These are phyloP conservation scores for Hormaphis cornu DNA, from an alignment of 1,140 invertebrate genomes.

Conservation along the genomic window DNA sequence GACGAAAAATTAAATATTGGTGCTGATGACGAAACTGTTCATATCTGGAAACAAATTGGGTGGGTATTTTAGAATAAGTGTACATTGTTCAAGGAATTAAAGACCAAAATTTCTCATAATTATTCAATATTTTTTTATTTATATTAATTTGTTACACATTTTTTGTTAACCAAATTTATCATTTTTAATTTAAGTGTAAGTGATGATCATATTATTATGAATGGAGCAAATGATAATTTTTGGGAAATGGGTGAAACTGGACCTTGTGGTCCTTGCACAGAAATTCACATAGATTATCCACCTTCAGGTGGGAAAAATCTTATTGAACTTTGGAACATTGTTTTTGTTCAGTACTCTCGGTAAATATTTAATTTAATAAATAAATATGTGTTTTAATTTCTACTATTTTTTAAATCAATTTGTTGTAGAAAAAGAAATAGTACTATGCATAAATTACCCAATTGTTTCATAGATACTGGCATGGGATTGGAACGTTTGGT, in stretches of 20 bases:
- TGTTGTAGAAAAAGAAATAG: conserved; percentile 50
- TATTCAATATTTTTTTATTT: conserved; percentile 34
- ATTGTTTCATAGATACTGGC: conserved; percentile 75
- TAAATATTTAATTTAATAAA: not conserved
- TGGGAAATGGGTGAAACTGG: conserved; percentile 58
- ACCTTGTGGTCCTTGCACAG: conserved; percentile 56
- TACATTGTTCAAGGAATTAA: too few relatives aligned
- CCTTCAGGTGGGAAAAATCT: conserved; percentile 37
- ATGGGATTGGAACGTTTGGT: conserved; percentile 81
- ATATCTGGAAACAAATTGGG: conserved; percentile 81
- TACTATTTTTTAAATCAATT: not conserved
- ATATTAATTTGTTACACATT: conserved; percentile 10
- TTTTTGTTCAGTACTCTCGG: conserved; percentile 48
- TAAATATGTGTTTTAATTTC: not conserved
- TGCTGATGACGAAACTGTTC: conserved; percentile 74
- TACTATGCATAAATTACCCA: conserved; percentile 38
- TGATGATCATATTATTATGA: conserved; percentile 61
- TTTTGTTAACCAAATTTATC: conserved; percentile 34
- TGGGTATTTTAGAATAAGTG: conserved; percentile 44
- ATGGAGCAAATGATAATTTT: conserved; percentile 61
- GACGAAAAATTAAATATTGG: conserved; percentile 56
- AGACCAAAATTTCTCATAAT: too few relatives aligned
- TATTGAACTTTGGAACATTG: conserved; percentile 51
- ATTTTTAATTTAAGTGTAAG: conserved; percentile 51
- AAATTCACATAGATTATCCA: conserved; percentile 52